A percentile compares a stretch with the other conserved stretches of the same genome.
phyloP scores from a whole-genome alignment of 2,888 invertebrate species.

The Tuberolachnus salignus region DNA sequence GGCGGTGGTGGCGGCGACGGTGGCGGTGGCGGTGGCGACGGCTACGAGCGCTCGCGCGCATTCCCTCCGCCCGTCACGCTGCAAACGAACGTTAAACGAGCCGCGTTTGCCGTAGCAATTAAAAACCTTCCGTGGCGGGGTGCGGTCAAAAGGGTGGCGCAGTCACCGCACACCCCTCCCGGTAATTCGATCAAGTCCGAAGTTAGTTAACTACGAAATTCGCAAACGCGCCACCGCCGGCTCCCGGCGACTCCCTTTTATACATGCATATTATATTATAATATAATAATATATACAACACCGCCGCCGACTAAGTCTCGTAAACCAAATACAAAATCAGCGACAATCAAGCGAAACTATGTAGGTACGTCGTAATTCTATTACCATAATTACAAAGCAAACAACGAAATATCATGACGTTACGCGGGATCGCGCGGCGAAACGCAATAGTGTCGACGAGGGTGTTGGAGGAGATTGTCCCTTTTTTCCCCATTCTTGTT shows the following conservation, averaged over 20 bases:
- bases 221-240: neutral
- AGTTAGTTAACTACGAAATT: constrained; percentile 52
- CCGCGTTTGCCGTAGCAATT: constrained; percentile 45
- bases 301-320: neutral
- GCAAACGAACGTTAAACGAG: constrained; percentile 50
- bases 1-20: too few species aligned
- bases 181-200: constrained; percentile 52
- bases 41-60: too few species aligned
- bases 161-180: constrained; percentile 19
- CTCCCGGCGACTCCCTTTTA: neutral
- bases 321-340: constrained; percentile 55
- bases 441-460: neutral
- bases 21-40: too few species aligned
- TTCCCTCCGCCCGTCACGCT: neutral
- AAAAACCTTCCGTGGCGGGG: constrained; percentile 35
- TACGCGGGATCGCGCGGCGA: neutral
- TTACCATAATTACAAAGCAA: constrained; percentile 52
- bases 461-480: neutral
- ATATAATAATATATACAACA: constrained; percentile 14
- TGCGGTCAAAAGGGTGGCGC: constrained; percentile 49
- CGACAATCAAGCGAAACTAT: constrained; percentile 47
- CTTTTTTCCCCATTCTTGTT: neutral
- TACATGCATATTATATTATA: neutral
- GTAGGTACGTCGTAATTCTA: constrained; percentile 44
- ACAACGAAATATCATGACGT: constrained; percentile 47